These are phyloP conservation scores for Platanista minor DNA, from an alignment of 2,113 vertebrate species.

Conservation along the genomic window DNA sequence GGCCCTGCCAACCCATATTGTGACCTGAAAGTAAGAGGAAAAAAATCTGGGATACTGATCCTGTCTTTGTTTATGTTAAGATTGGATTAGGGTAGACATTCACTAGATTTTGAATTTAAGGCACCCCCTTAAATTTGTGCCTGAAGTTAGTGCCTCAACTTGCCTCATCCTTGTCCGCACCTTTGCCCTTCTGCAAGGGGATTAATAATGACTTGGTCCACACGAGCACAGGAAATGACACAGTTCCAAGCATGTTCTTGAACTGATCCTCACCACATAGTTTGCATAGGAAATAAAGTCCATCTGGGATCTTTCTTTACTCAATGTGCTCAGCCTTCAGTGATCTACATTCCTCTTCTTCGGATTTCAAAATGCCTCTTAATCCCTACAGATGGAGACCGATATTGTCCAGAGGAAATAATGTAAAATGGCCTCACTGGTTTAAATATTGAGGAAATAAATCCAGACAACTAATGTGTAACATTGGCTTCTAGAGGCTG, in stretches of 20 bases:
- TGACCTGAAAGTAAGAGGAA: neutral
- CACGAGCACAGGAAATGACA: neutral
- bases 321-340: neutral
- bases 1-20: neutral
- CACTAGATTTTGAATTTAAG: neutral
- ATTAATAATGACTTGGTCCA: neutral
- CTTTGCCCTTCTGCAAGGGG: neutral
- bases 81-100: neutral
- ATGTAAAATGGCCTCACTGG: neutral
- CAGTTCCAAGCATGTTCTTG: neutral
- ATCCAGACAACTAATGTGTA: neutral
- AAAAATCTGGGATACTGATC: neutral
- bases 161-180: neutral
- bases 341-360: neutral
- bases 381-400: neutral
- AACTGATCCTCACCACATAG: neutral
- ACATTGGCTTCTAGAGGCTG: neutral
- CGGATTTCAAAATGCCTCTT: neutral
- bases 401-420: neutral
- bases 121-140: neutral
- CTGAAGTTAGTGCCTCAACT: neutral
- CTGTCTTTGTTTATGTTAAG: neutral
- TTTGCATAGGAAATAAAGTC: neutral
- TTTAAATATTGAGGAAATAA: neutral
- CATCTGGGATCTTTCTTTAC: neutral